Base-by-base conservation (phyloP, 2,113 vertebrate species). In the Sterna hirundo region DNA sequence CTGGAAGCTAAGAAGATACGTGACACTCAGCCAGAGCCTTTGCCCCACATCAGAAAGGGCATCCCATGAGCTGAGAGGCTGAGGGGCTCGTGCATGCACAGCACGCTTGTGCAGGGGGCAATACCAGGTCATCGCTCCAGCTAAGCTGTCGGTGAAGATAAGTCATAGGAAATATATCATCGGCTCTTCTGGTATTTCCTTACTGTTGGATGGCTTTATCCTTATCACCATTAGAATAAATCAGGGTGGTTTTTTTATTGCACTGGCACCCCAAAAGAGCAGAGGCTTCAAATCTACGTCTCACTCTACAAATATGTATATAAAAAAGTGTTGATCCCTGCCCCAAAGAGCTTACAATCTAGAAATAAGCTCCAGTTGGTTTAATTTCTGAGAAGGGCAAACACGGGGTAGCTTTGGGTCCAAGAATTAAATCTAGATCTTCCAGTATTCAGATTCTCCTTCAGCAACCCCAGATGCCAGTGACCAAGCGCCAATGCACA, bases 311-410 rank as follows among this genome's bases (percentile, higher is more conserved):
- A 72, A 66, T n/a, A 49, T 1, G 4, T 34, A 17, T 61, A 47
- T 52, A 20, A 66, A 86, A 95, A 49, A 23, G 15, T 61, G 36
- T 12, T 27, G 34, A 88, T 81, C n/a, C 87, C 93, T 95, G 96
- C 93, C 83, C 75, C 94, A 90, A 42, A 92, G 95, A 96, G 92
- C 92, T 96, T 94, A 96, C 95, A 96, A 77, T 96, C 94, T 96
- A 96, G 75, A 91, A 91, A 62, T 88, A 70, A 87, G 58, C 76
- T 69, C 71, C 87, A 82, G 32, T 10, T 90, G 55, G 21, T 60
- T 86, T 91, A 81, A 60, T 57, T 90, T 83, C 89, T 86, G 71
- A 87, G 46, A 75, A 83, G 40, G 22, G 89, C 2, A 5, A 90
- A 65, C 11, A 65, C 32, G 52, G 77, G 91, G 29, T 32, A 83